Evolutionary conservation across 1,140 invertebrate genomes (phyloP), one percentile per base, ranked within the genome.

Genomic region (Drosophila paulistorum): DNA sequence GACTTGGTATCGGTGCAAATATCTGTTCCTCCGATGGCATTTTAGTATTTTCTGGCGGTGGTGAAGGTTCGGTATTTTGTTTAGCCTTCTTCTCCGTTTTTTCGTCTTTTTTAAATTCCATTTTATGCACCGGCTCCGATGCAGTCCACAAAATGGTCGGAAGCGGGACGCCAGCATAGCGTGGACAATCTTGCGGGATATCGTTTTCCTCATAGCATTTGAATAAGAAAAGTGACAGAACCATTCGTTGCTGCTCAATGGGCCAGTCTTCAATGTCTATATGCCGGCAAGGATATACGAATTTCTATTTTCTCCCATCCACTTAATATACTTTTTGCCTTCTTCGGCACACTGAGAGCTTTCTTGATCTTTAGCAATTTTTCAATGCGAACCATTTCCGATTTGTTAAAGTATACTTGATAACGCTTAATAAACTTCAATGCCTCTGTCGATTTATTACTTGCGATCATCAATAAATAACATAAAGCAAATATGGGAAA

Each of bases 391-490:
- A 30, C 6, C 10, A 7, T 3, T 9, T 63, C 79, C 0, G 84
- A 69, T 7, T 79, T 48, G 17, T 87, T 68, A 26, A 86, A 45
- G 1, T 51, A 63, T 0, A 48, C 30, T 1, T 20, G 10, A 7
- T 23, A 39, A 0, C n/a, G 41, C 3, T 69, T 39, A 2, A 79
- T 23, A 20, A 87, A 73, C 0, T n/a, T 0, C 7, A 55, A 67
- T 0, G 68, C 83, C 9, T 39, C 45, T 0, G 55, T 45, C 6
- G 11, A 26, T 4, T 77, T 68, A 1, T 68, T 68, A 7, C 61
- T 59, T 7, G 41, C 42, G 13, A 87, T 48, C 72, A 86, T 73
- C 7, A 68, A 41, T 0, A 86, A 35, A 26, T 87, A 86, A 1
- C 17, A 33, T 0, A 87, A 1, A 0, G 54, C 48, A 1, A 86